Evolutionary conservation across 2,797 vertebrate genomes (phyloP).

Genomic region (Phoxinus dragarum): DNA sequence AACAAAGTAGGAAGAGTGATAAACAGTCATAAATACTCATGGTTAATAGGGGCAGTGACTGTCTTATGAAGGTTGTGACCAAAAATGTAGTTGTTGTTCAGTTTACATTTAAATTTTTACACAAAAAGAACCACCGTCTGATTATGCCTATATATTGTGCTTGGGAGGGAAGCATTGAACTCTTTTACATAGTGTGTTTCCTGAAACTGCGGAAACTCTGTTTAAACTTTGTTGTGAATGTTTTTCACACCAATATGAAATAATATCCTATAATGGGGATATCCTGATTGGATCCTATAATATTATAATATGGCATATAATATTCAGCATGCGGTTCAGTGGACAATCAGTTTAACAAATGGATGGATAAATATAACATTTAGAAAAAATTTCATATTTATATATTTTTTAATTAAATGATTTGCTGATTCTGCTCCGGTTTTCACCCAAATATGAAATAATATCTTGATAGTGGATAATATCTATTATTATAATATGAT

Average conservation of each 20-base stretch:
- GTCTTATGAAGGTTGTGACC: not conserved
- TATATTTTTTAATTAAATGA: not conserved
- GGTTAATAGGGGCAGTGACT: not conserved
- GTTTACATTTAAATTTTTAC: not conserved
- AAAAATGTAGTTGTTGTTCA: not conserved
- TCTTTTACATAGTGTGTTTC: not conserved
- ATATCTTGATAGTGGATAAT: not conserved
- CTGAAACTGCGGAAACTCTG: not conserved
- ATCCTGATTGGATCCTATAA: not conserved
- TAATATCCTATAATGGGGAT: not conserved
- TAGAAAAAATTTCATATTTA: not conserved
- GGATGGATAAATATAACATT: not conserved
- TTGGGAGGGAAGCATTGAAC: not conserved
- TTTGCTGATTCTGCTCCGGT: not conserved
- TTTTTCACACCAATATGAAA: not conserved
- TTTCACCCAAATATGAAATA: conserved; percentile 1
- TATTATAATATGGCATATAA: not conserved
- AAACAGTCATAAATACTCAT: not conserved
- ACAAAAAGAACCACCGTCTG: not conserved
- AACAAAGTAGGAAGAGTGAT: not conserved
- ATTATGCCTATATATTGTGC: not conserved
- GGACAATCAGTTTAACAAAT: not conserved
- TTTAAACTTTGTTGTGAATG: not conserved
- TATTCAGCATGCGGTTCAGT: not conserved
- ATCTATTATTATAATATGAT: not conserved